phyloP scores from a whole-genome alignment of 2,888 invertebrate genomes.

The Selenia dentaria region DNA sequence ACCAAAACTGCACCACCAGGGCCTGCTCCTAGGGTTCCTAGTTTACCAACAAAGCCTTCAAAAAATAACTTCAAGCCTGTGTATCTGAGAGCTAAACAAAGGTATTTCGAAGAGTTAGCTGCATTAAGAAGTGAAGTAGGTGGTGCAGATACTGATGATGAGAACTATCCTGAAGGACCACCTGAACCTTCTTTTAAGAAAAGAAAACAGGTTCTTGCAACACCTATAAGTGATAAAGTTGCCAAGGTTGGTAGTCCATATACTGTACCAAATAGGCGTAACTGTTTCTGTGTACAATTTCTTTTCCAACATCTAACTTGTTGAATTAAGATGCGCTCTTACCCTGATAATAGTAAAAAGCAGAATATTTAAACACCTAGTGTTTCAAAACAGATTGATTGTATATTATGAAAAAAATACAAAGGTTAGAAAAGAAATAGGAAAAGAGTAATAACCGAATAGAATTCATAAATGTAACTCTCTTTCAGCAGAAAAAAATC shows the following conservation, averaged over 20 bases:
- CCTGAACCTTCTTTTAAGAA: conserved; percentile 85
- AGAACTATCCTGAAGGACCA: conserved; percentile 90
- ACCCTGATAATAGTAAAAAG: too few relatives aligned
- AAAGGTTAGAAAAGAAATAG: too few relatives aligned
- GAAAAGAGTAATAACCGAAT: too few relatives aligned
- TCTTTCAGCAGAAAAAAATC: too few relatives aligned
- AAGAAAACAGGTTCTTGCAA: conserved; percentile 63
- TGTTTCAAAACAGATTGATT: too few relatives aligned
- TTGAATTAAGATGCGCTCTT: too few relatives aligned
- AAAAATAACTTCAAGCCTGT: conserved; percentile 79
- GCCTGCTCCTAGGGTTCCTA: conserved; percentile 69
- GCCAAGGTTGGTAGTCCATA: background rate
- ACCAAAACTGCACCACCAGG: conserved; percentile 88
- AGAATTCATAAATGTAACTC: too few relatives aligned
- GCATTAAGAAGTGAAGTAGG: conserved; percentile 88
- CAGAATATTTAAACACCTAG: too few relatives aligned
- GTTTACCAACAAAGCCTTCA: conserved; percentile 60
- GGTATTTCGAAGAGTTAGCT: conserved; percentile 87
- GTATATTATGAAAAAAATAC: too few relatives aligned
- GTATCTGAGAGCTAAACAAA: conserved; percentile 80
- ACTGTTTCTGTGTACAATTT: too few relatives aligned
- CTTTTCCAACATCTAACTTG: too few relatives aligned
- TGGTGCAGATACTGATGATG: conserved; percentile 91
- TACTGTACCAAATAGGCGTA: too few relatives aligned
- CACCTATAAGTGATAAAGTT: conserved; percentile 22